phyloP scores from a whole-genome alignment of 2,113 vertebrate species.

The Murina feae region DNA sequence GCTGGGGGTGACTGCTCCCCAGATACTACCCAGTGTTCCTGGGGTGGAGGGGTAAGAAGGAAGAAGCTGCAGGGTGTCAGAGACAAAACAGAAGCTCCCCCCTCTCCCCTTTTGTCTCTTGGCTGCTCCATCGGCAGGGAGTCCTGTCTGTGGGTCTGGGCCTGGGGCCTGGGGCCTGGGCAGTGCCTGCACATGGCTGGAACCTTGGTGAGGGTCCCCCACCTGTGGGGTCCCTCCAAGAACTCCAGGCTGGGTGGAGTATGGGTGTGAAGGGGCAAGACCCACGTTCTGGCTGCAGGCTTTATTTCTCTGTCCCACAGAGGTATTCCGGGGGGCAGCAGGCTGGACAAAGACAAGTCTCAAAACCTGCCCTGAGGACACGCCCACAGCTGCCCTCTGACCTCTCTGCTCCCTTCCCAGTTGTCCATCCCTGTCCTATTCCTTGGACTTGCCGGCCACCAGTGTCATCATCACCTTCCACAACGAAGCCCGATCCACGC shows the following conservation, averaged over 20 bases:
- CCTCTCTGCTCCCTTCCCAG: conserved; percentile 73
- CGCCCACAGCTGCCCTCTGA: background rate
- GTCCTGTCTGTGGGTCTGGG: background rate
- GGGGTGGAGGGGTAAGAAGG: background rate
- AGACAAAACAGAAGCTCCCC: background rate
- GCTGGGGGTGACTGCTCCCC: background rate
- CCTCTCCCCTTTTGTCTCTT: background rate
- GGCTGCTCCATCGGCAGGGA: no score
- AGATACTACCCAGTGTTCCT: background rate
- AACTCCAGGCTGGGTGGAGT: background rate
- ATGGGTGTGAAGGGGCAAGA: rapidly evolving
- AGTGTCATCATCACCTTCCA: conserved; percentile 98
- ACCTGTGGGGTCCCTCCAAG: background rate
- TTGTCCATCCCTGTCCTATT: conserved; percentile 90
- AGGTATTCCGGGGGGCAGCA: background rate
- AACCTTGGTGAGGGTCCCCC: background rate
- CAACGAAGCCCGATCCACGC: conserved; percentile 95
- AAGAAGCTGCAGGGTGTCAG: background rate
- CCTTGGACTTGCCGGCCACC: conserved; percentile 89
- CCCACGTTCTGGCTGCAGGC: background rate
- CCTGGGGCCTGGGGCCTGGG: no score
- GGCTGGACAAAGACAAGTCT: background rate
- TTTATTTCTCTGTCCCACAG: background rate
- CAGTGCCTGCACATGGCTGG: rapidly evolving
- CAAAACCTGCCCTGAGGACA: background rate